Evolutionary conservation across 1,140 invertebrate species (phyloP).

Genomic region (Caenorhabditis latens): DNA sequence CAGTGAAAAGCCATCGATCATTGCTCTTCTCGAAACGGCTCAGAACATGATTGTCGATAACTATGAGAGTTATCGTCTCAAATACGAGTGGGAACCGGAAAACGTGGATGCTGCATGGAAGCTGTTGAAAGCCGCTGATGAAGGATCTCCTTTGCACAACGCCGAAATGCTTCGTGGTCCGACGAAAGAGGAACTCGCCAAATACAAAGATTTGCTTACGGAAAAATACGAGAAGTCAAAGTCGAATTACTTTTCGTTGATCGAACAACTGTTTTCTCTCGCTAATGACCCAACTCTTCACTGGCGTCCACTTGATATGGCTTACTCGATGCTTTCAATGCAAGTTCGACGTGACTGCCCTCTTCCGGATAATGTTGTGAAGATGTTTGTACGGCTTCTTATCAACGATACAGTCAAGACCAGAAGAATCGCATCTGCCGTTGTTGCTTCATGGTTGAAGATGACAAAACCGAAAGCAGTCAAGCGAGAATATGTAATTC

Average conservation of each 20-base stretch:
- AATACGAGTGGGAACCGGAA: slow-evolving; percentile 64
- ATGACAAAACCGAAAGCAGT: slow-evolving; percentile 85
- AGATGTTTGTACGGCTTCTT: slow-evolving; percentile 82
- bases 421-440: slow-evolving; percentile 81
- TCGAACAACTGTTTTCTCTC: slow-evolving; percentile 60
- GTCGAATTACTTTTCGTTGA: slow-evolving; percentile 63
- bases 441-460: slow-evolving; percentile 83
- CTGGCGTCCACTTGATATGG: slow-evolving; percentile 86
- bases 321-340: slow-evolving; percentile 83
- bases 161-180: slow-evolving; percentile 2
- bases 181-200: not conserved
- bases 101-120: slow-evolving; percentile 51
- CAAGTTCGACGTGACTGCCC: slow-evolving; percentile 81
- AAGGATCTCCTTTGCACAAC: slow-evolving; percentile 2
- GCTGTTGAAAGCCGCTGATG: slow-evolving; percentile 11
- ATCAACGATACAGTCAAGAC: slow-evolving; percentile 86
- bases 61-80: slow-evolving; percentile 80
- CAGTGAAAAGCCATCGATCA: slow-evolving; percentile 87
- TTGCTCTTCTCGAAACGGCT: slow-evolving; percentile 83
- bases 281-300: slow-evolving; percentile 79
- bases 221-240: slow-evolving; percentile 42
- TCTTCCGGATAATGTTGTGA: slow-evolving; percentile 25
- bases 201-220: not conserved
- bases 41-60: slow-evolving; percentile 79
- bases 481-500: slow-evolving; percentile 80